Percentiles rank a stretch among this genome's conserved stretches.
Conservation (phyloP, 2,797 vertebrate genomes). For the Xenentodon cancila region DNA sequence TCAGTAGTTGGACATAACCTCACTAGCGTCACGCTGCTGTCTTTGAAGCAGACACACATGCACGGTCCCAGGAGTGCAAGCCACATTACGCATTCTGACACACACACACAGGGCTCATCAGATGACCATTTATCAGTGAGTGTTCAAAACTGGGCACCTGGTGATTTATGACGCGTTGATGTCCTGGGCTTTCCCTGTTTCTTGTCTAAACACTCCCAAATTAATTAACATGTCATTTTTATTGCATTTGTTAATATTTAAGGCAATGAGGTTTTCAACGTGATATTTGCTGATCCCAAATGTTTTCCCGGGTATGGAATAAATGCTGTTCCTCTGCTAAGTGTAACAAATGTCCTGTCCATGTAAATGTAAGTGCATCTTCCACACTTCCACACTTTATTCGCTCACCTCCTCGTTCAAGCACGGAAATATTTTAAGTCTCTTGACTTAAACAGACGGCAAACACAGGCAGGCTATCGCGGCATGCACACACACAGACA, state of each 20-base stretch:
- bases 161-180: constrained; percentile 53
- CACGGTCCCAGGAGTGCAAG: constrained; percentile 62
- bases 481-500: constrained; percentile 25
- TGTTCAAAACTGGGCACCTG: constrained; percentile 39
- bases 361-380: constrained; percentile 31
- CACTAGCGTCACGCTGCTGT: constrained; percentile 64
- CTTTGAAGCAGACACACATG: constrained; percentile 48
- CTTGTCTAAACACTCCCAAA: constrained; percentile 19
- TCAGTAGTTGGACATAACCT: constrained; percentile 84
- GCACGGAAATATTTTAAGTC: constrained; percentile 26
- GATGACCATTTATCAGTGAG: constrained; percentile 57
- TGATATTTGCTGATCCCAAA: not conserved
- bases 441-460: constrained; percentile 39
- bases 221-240: not conserved
- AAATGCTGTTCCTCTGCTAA: not conserved
- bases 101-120: constrained; percentile 40
- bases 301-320: constrained; percentile 5
- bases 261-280: not conserved
- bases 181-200: constrained; percentile 13
- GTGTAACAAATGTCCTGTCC: constrained; percentile 11
- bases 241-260: not conserved
- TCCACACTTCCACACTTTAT: constrained; percentile 30
- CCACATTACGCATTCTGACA: constrained; percentile 59
- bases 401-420: constrained; percentile 12
- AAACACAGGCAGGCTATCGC: constrained; percentile 17